Evolutionary conservation across 2,113 vertebrate species (phyloP), one percentile per base, ranked within the genome.

Genomic region (Equus przewalskii): DNA sequence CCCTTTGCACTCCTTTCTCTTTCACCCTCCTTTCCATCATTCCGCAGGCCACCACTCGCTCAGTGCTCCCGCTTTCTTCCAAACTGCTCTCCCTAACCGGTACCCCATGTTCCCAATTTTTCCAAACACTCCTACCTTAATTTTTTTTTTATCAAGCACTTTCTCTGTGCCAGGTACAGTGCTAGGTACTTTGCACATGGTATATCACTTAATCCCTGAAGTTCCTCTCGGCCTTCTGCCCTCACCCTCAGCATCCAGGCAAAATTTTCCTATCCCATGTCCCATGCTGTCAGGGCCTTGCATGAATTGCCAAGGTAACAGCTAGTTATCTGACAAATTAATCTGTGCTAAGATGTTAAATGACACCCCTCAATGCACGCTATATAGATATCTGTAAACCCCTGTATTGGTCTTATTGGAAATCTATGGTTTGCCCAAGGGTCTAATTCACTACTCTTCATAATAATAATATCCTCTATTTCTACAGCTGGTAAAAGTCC

Each of bases 291-390:
- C 78, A 94, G 36, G 75, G 5, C 18, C 30, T 44, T 93, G 44
- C 54, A 89, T 86, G 33, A 86, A 26, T n/a, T 98, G 30, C 67
- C 94, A 89, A 80, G 26, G 28, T 95, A 97, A 79, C 44, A 92
- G 72, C 78, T 93, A 83, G 75, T 97, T 89, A 94, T 87, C 83
- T 94, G 86, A 90, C 49, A 86, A 96, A 86, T 96, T 92, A 93
- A 93, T 97, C 79, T 92, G 21, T 80, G 83, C 62, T 86, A 79
- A 92, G 19, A 94, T 87, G 79, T 92, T 94, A 97, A 95, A 95
- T 94, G 70, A 87, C 36, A 83, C 19, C 33, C 51, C 51, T 94
- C 69, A 94, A 92, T 92, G 80, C 58, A 96, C 33, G 87, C 60
- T 67, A 56, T 83, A 19, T 83, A 80, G 83, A 92, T 75, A 97